Evolutionary conservation across 2,888 invertebrate genomes (phyloP).

Genomic region (Lasioglossum oenotherae): DNA sequence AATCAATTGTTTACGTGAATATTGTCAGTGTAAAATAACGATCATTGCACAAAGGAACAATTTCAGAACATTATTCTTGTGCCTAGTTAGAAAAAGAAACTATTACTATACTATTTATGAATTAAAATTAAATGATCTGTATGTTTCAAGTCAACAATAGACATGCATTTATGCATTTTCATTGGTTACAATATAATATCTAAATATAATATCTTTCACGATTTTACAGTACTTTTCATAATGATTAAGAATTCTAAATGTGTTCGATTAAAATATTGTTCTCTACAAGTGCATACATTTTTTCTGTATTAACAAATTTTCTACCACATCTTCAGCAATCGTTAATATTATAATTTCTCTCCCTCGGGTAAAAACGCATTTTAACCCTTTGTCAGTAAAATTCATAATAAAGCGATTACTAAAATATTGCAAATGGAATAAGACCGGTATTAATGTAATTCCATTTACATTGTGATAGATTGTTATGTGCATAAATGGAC

Average conservation of each 20-base stretch:
- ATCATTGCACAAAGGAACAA: not conserved
- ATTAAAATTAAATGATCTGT: not conserved
- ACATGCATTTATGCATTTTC: not conserved
- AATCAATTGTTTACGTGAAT: not conserved
- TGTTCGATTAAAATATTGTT: not conserved
- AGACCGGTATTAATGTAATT: not conserved
- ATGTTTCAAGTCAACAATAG: not conserved
- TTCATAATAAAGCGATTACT: not conserved
- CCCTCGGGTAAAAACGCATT: not conserved
- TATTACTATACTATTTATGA: not conserved
- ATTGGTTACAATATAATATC: not conserved
- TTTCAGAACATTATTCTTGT: not conserved
- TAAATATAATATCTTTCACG: not conserved
- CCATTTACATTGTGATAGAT: not conserved
- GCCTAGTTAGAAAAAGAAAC: not conserved
- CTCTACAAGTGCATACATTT: not conserved
- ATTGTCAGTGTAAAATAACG: not conserved
- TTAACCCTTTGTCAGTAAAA: not conserved
- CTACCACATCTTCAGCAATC: no score
- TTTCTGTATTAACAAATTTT: not conserved
- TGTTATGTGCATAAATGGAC: conserved; percentile 2
- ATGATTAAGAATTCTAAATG: not conserved
- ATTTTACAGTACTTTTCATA: not conserved
- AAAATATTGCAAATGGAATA: not conserved
- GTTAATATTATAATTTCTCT: not conserved